Evolutionary conservation across 2,113 vertebrate genomes (phyloP), one percentile per base, ranked within the genome.

Genomic region (Anser brachyrhynchus): DNA sequence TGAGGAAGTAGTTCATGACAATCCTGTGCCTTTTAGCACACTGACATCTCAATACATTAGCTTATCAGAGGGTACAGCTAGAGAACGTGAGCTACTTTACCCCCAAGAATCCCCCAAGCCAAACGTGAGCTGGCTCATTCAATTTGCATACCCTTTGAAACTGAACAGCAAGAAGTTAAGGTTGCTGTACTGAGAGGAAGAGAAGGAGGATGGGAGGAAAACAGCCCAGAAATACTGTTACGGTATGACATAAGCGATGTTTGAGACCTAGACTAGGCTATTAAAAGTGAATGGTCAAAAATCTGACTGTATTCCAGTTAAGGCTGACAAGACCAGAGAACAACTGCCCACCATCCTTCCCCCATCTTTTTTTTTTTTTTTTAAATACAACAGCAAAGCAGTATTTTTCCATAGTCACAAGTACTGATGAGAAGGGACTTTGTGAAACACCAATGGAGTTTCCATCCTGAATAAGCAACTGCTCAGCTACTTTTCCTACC

Each of bases 401-500:
- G 11, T 11, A 22, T 33, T 87, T 79, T 87, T 59, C 31, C 9
- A n/a, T 0, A 44, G 64, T 23, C 52, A 52, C 1, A 6, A 43
- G 25, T 41, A 73, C 22, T 52, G 31, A 69, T 44, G 20, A 84
- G 26, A 79, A 26, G n/a, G 23, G 55, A 28, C 29, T 33, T 41
- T 6, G 19, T 20, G 22, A 43, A 43, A 43, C 64, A 33, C 28
- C 29, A 44, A 82, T 13, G 15, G 29, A 89, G 14, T 13, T 89
- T 82, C 72, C 29, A 84, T 10, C 10, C 33, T 19, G 13, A 54
- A n/a, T 39, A 67, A 14, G 52, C 0, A 88, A 13, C 33, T 70
- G n/a, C 3, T 18, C 49, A 79, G 20, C 49, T 39, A 18, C 4
- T 57, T n/a, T 49, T 67, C 97, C 88, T 95, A 99, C 99, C 99